Evolutionary conservation across 2,797 vertebrate genomes (phyloP).

Genomic region (Florisuga fusca): DNA sequence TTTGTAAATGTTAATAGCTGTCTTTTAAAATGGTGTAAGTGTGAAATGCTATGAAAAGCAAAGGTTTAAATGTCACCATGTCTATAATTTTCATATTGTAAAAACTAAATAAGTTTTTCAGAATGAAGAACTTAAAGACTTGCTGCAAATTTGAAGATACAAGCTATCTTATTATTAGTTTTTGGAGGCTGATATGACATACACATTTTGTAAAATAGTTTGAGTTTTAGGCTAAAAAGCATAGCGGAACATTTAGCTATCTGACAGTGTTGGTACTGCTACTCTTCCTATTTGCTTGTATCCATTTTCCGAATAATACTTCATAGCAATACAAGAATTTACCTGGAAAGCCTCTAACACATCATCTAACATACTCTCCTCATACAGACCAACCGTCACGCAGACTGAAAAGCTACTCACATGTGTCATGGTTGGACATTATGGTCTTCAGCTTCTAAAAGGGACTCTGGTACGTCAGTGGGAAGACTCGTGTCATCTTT

Average conservation of each 20-base stretch:
- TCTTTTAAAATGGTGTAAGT: constrained; percentile 82
- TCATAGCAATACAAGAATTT: background rate
- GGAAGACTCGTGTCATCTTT: background rate
- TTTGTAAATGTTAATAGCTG: constrained; percentile 86
- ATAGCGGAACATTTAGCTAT: constrained; percentile 20
- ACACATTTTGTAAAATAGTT: constrained; percentile 57
- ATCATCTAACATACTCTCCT: background rate
- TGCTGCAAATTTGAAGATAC: constrained; percentile 71
- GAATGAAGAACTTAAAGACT: constrained; percentile 60
- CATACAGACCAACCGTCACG: background rate
- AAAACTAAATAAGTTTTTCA: constrained; percentile 77
- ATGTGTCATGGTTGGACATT: background rate
- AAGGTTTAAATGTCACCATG: constrained; percentile 84
- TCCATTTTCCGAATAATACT: background rate
- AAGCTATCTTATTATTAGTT: constrained; percentile 36
- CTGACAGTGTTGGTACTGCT: background rate
- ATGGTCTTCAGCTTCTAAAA: background rate
- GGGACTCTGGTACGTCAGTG: background rate
- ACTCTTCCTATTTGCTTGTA: background rate
- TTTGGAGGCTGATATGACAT: constrained; percentile 67
- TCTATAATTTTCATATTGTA: constrained; percentile 82
- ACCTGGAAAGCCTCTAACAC: background rate
- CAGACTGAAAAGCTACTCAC: background rate
- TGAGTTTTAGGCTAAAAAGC: constrained; percentile 55
- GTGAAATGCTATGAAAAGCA: constrained; percentile 84